Base-by-base conservation (phyloP, 2,113 vertebrate genomes). In the Rhinichthys klamathensis region DNA sequence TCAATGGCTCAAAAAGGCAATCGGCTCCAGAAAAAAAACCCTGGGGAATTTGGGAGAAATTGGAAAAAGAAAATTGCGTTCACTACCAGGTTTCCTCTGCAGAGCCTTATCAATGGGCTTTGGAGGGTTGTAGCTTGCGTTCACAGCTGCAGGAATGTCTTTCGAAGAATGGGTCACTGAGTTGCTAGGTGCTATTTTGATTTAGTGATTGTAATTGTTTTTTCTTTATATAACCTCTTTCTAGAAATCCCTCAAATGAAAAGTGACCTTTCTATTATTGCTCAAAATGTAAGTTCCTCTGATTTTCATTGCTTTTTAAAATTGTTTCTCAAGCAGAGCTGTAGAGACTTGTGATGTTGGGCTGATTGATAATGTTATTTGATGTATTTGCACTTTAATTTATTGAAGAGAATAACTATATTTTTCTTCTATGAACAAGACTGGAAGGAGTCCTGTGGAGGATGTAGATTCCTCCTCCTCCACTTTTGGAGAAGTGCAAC, bases 381-480 rank as follows among this genome's bases (percentile, higher is more conserved):
- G 41, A 74, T 46, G 70, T 46, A 46, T 74, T 74, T 46, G 35
- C 70, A 46, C 70, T 74, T 46, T 74, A 46, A 74, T 74, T 74
- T 25, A 46, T 74, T 41, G 70, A 46, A 74, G 21, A 74, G 41
- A 74, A 74, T 74, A 74, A 46, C 38, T 46, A 27, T 65, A n/a
- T 74, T 46, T 46, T 46, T 46, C 21, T 25, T 74, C 23, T n/a
- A n/a, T n/a, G n/a, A n/a, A n/a, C n/a, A n/a, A n/a, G 72, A 74
- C 72, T 74, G 38, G 72, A 74, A 74, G 72, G 72, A 74, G 9
- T 74, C 41, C 72, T 74, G 72, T 74, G 61, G 61, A 65, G 25
- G 61, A 27, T 23, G 18, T 56, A 56, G 54, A 56, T 56, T 70
- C 63, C 27, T 32, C 27, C 63, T 32, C 1, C 67, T 70, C 32